Base-by-base conservation (phyloP, 2,113 vertebrate species). In the Hassar affinis region DNA sequence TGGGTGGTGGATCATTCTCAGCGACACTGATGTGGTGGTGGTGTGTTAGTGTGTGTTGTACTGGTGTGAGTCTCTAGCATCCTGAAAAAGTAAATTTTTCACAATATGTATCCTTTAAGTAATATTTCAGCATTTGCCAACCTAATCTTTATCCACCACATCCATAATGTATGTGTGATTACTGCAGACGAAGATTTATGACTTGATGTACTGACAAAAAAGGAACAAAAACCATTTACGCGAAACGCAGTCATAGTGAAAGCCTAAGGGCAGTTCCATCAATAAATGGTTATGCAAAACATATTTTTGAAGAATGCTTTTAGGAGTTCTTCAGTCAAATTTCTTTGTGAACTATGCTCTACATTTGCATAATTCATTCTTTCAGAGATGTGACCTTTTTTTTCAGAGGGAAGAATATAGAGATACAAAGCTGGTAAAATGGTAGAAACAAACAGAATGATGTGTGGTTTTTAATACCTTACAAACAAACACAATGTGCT, bases 351-450 rank as follows among this genome's bases (percentile, higher is more conserved):
- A 25, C 45, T 49, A 27, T 49, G 8, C 22, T 71, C 38, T 49
- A 74, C 14, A 74, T 74, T 49, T 74, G 71, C 42, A 74, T 74
- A 74, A 74, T 74, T 74, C 45, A 27, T 27, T 49, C 12, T 18
- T 74, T 18, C n/a, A 74, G 45, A 30, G 45, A 17, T 47, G 68
- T 0, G 25, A 38, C 64, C 18, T 22, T 9, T 1, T 71, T 62
- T 6, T 69, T 69, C 35, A 69, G 35, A 18, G 8, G 0, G 22
- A 47, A 47, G 22, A 71, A 45, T 42, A 42, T 42, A 6, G 38
- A 42, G 6, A 3, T 42, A 42, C 2, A 42, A 42, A 42, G 38
- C 38, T 6, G 6, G 38, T 6, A 42, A 42, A 42, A 42, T 42
- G 38, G 2, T 42, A 6, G 38, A 42, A 42, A 42, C 38, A 42